Percentiles rank a stretch among this genome's conserved stretches.
phyloP scores from a whole-genome alignment of 2,888 invertebrate genomes.

The Machimus atricapillus region DNA sequence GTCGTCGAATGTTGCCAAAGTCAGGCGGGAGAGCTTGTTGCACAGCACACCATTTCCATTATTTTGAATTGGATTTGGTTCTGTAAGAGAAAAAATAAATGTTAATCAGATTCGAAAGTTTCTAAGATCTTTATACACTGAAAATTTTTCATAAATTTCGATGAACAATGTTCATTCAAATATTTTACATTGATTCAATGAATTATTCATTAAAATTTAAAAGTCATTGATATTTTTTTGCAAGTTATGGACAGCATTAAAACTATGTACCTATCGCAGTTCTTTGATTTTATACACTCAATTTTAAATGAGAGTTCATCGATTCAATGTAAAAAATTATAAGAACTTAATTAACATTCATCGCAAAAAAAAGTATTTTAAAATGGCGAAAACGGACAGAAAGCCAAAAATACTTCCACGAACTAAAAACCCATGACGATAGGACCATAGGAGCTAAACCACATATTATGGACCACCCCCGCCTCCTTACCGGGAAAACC shows the following conservation, averaged over 20 bases:
- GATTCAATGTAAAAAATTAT: too few species aligned
- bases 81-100: conserved; percentile 51
- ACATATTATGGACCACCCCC: not conserved
- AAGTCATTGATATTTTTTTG: too few species aligned
- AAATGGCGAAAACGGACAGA: not conserved
- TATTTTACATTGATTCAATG: too few species aligned
- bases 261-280: too few species aligned
- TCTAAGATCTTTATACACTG: too few species aligned
- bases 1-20: conserved; percentile 89
- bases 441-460: not conserved
- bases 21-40: conserved; percentile 85
- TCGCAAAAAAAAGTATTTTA: not conserved
- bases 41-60: conserved; percentile 68
- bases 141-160: too few species aligned
- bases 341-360: not conserved
- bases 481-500: not conserved
- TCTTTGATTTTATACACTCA: too few species aligned
- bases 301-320: too few species aligned
- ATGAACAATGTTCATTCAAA: too few species aligned
- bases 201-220: too few species aligned
- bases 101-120: not conserved
- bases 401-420: not conserved
- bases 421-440: not conserved
- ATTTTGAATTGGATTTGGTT: conserved; percentile 62
- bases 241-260: too few species aligned